Conservation (phyloP, 1,140 invertebrate species). For the Heliconius hermathena region DNA sequence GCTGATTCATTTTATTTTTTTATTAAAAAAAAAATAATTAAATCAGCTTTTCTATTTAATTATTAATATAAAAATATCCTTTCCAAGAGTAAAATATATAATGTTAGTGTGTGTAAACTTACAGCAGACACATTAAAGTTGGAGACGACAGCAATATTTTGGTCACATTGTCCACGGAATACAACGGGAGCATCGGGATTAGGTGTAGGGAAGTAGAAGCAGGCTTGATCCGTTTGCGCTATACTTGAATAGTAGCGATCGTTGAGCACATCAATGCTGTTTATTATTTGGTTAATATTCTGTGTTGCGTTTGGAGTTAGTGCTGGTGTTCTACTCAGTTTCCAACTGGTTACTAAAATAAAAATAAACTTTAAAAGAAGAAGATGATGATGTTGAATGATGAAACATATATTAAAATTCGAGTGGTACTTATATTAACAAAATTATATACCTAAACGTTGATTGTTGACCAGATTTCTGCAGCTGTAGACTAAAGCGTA, state of each 20-base stretch:
- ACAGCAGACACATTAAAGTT: constrained; percentile 51
- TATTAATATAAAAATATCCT: too few species aligned
- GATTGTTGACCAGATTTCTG: constrained; percentile 47
- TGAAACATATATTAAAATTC: too few species aligned
- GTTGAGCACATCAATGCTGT: constrained; percentile 56
- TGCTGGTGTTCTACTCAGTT: constrained; percentile 52
- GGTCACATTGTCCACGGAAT: constrained; percentile 57
- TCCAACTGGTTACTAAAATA: constrained; percentile 65
- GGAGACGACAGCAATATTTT: constrained; percentile 46
- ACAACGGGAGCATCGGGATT: constrained; percentile 34
- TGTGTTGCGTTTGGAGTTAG: constrained; percentile 38
- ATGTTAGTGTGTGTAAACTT: constrained; percentile 21
- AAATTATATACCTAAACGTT: constrained; percentile 50
- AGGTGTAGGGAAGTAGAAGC: constrained; percentile 58
- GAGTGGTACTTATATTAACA: too few species aligned
- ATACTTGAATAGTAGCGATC: constrained; percentile 50
- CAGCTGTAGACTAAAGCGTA: constrained; percentile 72
- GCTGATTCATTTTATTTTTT: too few species aligned
- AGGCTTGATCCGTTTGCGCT: constrained; percentile 49
- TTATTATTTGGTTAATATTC: constrained; percentile 51
- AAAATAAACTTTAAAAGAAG: background rate
- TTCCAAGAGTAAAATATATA: too few species aligned
- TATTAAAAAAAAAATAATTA: too few species aligned
- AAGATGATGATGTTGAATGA: too few species aligned
- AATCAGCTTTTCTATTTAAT: too few species aligned